Percentiles rank a stretch among this genome's conserved stretches.
Conservation (phyloP, 1,140 invertebrate genomes). For the Lepidurus packardi region DNA sequence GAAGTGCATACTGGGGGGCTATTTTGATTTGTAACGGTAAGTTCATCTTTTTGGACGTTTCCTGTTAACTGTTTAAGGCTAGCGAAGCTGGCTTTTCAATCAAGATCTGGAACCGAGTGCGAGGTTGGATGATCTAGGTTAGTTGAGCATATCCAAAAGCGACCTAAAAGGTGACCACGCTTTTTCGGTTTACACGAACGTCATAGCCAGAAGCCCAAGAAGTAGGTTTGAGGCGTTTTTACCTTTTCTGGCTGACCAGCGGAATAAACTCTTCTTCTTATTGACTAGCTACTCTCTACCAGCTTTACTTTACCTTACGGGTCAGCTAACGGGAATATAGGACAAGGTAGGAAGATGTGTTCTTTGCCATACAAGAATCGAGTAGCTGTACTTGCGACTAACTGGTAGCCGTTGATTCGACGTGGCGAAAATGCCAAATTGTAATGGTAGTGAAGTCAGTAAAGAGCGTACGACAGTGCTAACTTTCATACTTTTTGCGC, state of each 20-base stretch:
- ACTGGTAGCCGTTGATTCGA: background rate
- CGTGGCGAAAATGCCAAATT: background rate
- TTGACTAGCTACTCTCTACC: background rate
- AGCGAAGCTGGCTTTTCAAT: background rate
- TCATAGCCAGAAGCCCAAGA: background rate
- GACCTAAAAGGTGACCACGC: background rate
- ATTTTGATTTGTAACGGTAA: background rate
- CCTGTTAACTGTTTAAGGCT: background rate
- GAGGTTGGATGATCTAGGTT: background rate
- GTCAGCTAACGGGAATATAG: slow-evolving; percentile 18
- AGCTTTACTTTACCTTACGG: background rate
- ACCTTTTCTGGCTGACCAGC: background rate
- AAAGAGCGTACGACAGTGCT: background rate
- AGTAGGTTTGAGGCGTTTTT: background rate
- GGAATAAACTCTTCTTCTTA: background rate
- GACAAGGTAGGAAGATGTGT: background rate
- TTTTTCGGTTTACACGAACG: background rate
- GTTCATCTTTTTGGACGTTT: background rate
- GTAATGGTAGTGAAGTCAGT: background rate
- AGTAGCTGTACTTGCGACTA: slow-evolving; percentile 17
- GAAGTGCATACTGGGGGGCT: background rate
- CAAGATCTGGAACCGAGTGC: background rate
- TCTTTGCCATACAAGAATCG: background rate
- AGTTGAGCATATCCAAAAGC: background rate
- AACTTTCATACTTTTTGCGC: background rate